Evolutionary conservation across 2,797 vertebrate species (phyloP).

Genomic region (Acanthiza pusilla): DNA sequence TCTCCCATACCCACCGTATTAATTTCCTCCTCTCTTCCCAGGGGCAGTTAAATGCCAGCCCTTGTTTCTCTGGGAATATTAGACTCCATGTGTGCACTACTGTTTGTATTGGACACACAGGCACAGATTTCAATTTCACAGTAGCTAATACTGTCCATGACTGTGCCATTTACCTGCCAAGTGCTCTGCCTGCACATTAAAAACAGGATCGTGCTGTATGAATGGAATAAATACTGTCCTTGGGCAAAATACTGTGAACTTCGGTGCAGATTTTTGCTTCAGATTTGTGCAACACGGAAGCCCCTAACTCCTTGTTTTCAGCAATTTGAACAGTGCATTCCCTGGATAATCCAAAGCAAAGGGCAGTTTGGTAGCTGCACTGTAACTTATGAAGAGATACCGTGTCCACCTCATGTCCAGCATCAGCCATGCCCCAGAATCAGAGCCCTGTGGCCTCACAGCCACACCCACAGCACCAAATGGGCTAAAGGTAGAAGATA

Average conservation of each 20-base stretch:
- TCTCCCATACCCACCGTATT: neutral
- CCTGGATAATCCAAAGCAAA: neutral
- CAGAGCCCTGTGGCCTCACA: neutral
- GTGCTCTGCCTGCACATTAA: constrained; percentile 19
- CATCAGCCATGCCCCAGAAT: neutral
- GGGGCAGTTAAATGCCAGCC: neutral
- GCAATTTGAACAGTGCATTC: neutral
- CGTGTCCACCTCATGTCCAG: rapidly evolving
- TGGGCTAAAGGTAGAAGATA: neutral
- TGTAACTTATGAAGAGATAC: neutral
- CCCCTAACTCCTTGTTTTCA: neutral
- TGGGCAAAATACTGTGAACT: neutral
- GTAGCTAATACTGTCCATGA: constrained; percentile 10
- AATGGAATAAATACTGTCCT: neutral
- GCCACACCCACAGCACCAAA: neutral
- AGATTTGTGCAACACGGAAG: neutral
- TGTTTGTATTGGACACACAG: constrained; percentile 9
- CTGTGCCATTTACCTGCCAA: neutral
- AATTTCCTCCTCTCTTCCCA: constrained; percentile 14
- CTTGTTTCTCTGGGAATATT: neutral
- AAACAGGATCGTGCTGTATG: neutral
- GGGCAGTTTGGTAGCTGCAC: neutral
- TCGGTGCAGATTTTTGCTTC: neutral
- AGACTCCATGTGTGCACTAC: neutral
- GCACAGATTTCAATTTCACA: constrained; percentile 8